Evolutionary conservation across 2,113 vertebrate genomes (phyloP), one percentile per base, ranked within the genome.

Genomic region (Oryzias javanicus): DNA sequence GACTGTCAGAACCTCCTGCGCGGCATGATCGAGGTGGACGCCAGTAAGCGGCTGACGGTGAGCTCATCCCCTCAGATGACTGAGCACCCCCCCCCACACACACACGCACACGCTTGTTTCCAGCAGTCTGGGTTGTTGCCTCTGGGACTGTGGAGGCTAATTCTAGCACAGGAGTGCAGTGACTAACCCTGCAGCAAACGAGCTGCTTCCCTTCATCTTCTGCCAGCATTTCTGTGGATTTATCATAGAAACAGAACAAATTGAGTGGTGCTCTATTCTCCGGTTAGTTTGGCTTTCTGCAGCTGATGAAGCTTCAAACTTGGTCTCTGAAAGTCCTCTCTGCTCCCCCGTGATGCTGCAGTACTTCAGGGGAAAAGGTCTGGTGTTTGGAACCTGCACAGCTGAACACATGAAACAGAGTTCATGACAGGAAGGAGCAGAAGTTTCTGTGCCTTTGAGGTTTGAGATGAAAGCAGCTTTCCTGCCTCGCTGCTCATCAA

Each of bases 21-120:
- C 16, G 97, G 96, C 81, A 98, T 98, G 97, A 98, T 98, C 62
- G 97, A 98, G 88, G 97, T 98, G 89, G 95, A 98, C 41, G 94
- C 96, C 49, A 12, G 27, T 52, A 97, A 98, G 89, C 91, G 96
- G 68, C 89, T 98, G 65, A 97, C 96, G 92, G 97, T 99, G 27
- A 69, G 78, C 16, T 13, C 19, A 8, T 35, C 29, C 10, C 29
- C 29, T 8, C 42, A 17, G n/a, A 0, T 41, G 24, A 19, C 49
- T 14, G 12, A 4, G 14, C 41, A 17, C 44, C 0, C 44, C 1
- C 44, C 8, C 44, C 35, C 5, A 18, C 20, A 0, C 5, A 15
- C 44, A 16, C 44, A n/a, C 44, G 12, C 17, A 42, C 4, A 18
- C 15, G 0, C 8, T 7, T 35, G 7, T 14, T 42, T 42, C 4